Percentiles rank a stretch among this genome's conserved stretches.
These are phyloP conservation scores for Caenorhabditis latens DNA, from an alignment of 1,140 invertebrate genomes.

Conservation along the genomic window DNA sequence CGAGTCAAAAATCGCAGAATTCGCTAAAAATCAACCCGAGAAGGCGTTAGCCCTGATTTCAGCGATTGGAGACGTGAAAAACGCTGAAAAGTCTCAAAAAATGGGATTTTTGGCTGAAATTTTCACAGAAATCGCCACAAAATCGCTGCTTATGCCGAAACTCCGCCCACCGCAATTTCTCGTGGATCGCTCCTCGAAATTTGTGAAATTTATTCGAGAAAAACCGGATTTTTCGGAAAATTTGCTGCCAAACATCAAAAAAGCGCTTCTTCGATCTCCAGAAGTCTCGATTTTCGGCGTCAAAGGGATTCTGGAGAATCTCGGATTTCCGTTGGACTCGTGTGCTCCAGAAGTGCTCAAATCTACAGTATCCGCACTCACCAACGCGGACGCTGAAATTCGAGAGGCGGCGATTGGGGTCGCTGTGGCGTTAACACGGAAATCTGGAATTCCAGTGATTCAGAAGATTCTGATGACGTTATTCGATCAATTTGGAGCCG, in stretches of 20 bases:
- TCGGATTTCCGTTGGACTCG: not conserved
- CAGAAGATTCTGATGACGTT: conserved; percentile 42
- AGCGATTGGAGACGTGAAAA: not conserved
- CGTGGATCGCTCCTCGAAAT: conserved; percentile 10
- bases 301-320: not conserved
- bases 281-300: conserved; percentile 58
- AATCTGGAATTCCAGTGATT: not conserved
- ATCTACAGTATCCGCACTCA: conserved; percentile 6
- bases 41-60: not conserved
- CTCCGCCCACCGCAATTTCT: conserved; percentile 5
- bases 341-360: conserved; percentile 46
- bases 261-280: conserved; percentile 53
- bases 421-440: not conserved
- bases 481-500: conserved; percentile 37
- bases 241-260: conserved; percentile 58
- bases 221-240: conserved; percentile 37
- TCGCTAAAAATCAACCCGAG: not conserved
- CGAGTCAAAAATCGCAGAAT: not conserved
- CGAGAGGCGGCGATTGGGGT: conserved; percentile 36
- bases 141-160: conserved; percentile 5
- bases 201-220: conserved; percentile 7
- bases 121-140: conserved; percentile 12
- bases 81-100: not conserved
- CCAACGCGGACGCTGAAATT: not conserved
- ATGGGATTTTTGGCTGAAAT: not conserved